These are phyloP conservation scores for Halisarca cf. caerulea DNA, from an alignment of 37 sponge, comb jelly and placozoan genomes.

Conservation along the genomic window DNA sequence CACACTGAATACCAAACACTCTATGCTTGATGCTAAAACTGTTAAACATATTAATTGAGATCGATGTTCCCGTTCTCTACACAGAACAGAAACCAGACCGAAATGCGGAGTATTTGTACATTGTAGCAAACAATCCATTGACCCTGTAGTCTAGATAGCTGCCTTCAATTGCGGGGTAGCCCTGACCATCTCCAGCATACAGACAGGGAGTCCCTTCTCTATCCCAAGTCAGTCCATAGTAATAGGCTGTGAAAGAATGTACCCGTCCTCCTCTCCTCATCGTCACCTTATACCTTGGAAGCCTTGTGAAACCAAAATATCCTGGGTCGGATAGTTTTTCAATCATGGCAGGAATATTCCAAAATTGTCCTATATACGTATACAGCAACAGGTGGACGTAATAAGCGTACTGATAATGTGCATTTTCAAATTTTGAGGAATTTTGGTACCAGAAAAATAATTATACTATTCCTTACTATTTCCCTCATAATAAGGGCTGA, in stretches of 20 bases:
- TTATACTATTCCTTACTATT: no score
- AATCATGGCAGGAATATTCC: constrained; percentile 14
- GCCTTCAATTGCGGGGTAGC: constrained; percentile 52
- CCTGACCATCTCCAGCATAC: constrained; percentile 25
- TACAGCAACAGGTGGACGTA: no score
- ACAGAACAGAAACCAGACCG: neutral
- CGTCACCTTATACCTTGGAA: constrained; percentile 1
- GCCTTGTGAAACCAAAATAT: neutral
- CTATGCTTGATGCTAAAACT: no score
- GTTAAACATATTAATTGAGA: no score
- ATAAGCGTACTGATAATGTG: no score
- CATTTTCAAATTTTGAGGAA: no score
- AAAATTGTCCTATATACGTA: constrained; percentile 16
- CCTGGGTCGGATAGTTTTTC: no score
- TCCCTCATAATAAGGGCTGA: no score
- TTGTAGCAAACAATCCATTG: neutral
- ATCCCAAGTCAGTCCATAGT: neutral
- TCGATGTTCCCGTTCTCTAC: no score
- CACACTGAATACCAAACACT: no score
- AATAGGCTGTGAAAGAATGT: neutral
- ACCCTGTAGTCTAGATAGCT: constrained; percentile 26
- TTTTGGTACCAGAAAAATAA: no score
- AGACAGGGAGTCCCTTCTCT: neutral
- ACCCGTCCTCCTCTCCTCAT: neutral
- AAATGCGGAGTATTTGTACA: constrained; percentile 34